Base-by-base conservation (phyloP, 1,140 invertebrate genomes). In the Bombus sibiricus region DNA sequence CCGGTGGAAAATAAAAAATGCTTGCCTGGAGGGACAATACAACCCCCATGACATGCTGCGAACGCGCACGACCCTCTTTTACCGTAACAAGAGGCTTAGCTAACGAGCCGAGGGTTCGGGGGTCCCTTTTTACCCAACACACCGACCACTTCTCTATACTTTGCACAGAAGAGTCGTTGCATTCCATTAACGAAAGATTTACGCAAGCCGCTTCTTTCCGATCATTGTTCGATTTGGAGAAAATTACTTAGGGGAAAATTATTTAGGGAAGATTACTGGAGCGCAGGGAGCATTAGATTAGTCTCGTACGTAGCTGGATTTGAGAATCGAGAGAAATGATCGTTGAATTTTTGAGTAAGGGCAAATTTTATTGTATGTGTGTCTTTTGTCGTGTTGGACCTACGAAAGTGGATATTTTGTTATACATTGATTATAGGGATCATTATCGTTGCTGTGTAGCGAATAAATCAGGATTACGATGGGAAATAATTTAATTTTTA, bases 81-180 rank as follows among this genome's bases (percentile, higher is more conserved):
- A 85, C 47, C 82, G 87, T 90, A 83, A 89, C 86, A 89, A 90
- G 84, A 85, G 75, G 84, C 86, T 90, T 82, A 82, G 39, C 62
- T 72, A 82, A 82, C 71, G 85, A 85, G 86, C 83, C 69, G 34
- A 32, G 71, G 64, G 62, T 64, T 89, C 15, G 37, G 6, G 73
- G 25, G 59, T 13, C 12, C 12, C 59, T n/a, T 62, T 62, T 62
- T 62, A 62, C 3, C 59, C 28, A 62, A n/a, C 62, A 72, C 32
- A 32, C 6, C 47, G 47, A 53, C 18, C 47, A 53, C 18, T 53
- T 53, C 47, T 53, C 47, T 8, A 53, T 53, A 53, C 18, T 53
- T 53, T 53, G 47, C 22, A 53, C 18, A 53, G 12, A 12, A 71
- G 57, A 79, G 39, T 76, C 57, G 25, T 57, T 39, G 64, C 77